Evolutionary conservation across 2,888 invertebrate genomes (phyloP).

Genomic region (Andrena chrysosceles): DNA sequence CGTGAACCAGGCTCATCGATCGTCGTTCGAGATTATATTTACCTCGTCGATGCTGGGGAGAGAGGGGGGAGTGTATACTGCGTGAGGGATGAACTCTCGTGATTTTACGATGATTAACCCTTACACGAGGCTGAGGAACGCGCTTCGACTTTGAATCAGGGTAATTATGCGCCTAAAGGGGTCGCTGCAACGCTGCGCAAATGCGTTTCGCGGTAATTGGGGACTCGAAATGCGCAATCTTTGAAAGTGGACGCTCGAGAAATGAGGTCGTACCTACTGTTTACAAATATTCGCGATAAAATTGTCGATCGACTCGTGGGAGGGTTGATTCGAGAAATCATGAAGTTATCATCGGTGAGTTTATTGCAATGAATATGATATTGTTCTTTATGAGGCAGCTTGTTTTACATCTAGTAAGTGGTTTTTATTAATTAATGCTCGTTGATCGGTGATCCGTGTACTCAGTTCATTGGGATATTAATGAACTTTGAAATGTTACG

Average conservation of each 20-base stretch:
- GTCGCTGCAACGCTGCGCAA: slow-evolving; percentile 29
- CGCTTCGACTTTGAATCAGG: slow-evolving; percentile 43
- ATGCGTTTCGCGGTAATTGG: slow-evolving; percentile 5
- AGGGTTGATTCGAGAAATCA: slow-evolving; percentile 15
- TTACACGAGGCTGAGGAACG: slow-evolving; percentile 14
- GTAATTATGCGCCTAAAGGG: slow-evolving; percentile 39
- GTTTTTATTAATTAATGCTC: too few relatives aligned
- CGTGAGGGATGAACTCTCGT: slow-evolving; percentile 23
- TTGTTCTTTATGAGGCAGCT: too few relatives aligned
- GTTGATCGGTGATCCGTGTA: too few relatives aligned
- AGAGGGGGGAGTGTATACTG: neutral
- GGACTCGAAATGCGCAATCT: slow-evolving; percentile 10
- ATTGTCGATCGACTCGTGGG: neutral
- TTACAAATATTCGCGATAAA: slow-evolving; percentile 15
- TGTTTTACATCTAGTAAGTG: too few relatives aligned
- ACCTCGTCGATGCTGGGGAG: slow-evolving; percentile 17
- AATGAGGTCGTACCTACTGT: slow-evolving; percentile 32
- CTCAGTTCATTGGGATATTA: too few relatives aligned
- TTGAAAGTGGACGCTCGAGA: slow-evolving; percentile 31
- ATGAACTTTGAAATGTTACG: too few relatives aligned
- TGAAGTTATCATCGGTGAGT: neutral
- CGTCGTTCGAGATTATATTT: slow-evolving; percentile 61
- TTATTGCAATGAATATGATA: neutral
- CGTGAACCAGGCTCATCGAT: slow-evolving; percentile 66
- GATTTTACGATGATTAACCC: slow-evolving; percentile 51